Conservation (phyloP, 2,888 invertebrate species). For the Mesochorus sp. region DNA sequence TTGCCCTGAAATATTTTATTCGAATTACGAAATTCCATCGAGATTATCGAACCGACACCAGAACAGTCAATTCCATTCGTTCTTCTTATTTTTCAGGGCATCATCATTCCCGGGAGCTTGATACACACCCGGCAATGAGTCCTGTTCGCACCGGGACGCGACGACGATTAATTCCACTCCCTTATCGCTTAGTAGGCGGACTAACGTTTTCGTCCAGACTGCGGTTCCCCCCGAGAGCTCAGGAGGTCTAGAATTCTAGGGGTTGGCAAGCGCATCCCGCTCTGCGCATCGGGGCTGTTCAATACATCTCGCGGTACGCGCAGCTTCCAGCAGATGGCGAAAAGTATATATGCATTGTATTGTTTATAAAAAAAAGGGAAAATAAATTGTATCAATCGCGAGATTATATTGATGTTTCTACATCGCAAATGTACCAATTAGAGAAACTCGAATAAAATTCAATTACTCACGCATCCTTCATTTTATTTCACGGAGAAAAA, state of each 20-base stretch:
- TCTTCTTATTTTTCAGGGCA: constrained; percentile 7
- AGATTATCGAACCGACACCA: constrained; percentile 13
- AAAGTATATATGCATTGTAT: constrained; percentile 49
- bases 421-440: background rate
- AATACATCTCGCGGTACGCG: constrained; percentile 78
- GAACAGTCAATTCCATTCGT: background rate
- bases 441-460: background rate
- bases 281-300: constrained; percentile 81
- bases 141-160: constrained; percentile 41
- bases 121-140: constrained; percentile 30
- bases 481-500: background rate
- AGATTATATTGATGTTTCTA: background rate
- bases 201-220: constrained; percentile 79
- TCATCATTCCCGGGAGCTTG: constrained; percentile 24
- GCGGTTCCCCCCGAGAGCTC: constrained; percentile 74
- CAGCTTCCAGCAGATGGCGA: constrained; percentile 81
- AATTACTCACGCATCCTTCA: background rate
- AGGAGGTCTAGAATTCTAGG: constrained; percentile 72
- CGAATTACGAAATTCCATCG: constrained; percentile 45
- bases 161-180: constrained; percentile 63
- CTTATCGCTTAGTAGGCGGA: constrained; percentile 70
- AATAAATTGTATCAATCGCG: constrained; percentile 9
- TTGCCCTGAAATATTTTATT: background rate
- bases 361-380: constrained; percentile 20
- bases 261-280: constrained; percentile 78